Base-by-base conservation (phyloP, 2,113 vertebrate species). In the Archocentrus centrarchus region DNA sequence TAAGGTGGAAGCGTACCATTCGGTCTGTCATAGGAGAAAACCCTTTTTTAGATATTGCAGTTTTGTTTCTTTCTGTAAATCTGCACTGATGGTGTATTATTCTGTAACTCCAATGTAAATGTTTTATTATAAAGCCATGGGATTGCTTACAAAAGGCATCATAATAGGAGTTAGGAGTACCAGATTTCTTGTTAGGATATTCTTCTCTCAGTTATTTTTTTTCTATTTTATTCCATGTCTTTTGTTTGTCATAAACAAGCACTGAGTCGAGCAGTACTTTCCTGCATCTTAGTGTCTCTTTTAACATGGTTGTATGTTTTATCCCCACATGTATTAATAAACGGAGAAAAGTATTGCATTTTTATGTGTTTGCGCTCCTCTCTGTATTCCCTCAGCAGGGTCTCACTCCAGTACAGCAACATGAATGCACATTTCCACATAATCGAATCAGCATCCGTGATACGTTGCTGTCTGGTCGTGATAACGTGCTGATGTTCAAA, bases 311-410 rank as follows among this genome's bases (percentile, higher is more conserved):
- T 90, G 85, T 75, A 79, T 62, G 78, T 89, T 90, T 88, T 90
- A 81, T 85, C 70, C 83, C 47, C 4, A 41, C 59, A 73, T 79
- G 88, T 93, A 59, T 81, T 77, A 90, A 89, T 91, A 94, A 94
- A 92, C 64, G 27, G 75, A 86, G 24, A 76, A 82, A 53, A 79
- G 47, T 73, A 37, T 78, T 78, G 8, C 10, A n/a, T 14, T 11
- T 62, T 7, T 61, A 50, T 20, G 10, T n/a, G 2, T 15, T 5
- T 86, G 3, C 4, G 14, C 9, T 85, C 2, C 20, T 68, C 79
- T 60, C 22, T 61, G 24, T 3, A 4, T 11, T 30, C 17, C 5
- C 14, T 53, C 17, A 60, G 41, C 77, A 35, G 41, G 27, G 20
- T 73, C 20, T 22, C 22, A 7, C 5, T 77, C 41, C 37, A 47